phyloP scores from a whole-genome alignment of 2,113 vertebrate genomes.

The Platycercus adscitus region DNA sequence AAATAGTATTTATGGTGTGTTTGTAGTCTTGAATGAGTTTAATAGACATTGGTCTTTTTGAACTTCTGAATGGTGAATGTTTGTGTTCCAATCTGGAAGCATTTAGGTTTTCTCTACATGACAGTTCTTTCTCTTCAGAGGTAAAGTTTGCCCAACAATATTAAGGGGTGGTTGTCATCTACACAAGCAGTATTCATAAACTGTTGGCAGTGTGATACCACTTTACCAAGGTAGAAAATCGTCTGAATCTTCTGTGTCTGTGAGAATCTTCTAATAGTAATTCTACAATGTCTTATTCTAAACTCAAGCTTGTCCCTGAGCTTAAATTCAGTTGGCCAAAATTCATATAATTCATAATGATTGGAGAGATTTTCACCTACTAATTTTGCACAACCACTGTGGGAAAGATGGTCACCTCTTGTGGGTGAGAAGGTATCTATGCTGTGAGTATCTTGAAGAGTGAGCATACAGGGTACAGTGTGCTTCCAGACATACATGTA shows the following conservation, averaged over 20 bases:
- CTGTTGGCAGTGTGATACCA: neutral
- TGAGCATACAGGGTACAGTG: neutral
- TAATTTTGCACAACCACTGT: neutral
- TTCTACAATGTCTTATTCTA: neutral
- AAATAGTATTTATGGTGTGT: neutral
- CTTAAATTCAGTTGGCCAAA: neutral
- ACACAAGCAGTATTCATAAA: neutral
- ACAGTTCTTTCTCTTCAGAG: neutral
- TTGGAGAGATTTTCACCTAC: neutral
- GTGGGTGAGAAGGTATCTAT: neutral
- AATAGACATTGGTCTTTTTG: neutral
- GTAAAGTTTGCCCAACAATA: neutral
- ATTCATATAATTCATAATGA: neutral
- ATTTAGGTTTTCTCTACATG: neutral
- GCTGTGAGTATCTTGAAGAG: neutral
- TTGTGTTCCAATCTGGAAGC: neutral
- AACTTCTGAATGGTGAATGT: neutral
- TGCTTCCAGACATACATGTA: neutral
- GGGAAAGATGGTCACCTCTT: accelerated
- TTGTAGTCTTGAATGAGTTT: neutral
- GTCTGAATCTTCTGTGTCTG: neutral
- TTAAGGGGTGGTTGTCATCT: neutral
- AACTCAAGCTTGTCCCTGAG: neutral
- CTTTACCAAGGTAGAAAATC: neutral
- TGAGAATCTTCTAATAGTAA: neutral